Conservation (phyloP, 2,888 invertebrate genomes). For the Hydropsyche betteni region DNA sequence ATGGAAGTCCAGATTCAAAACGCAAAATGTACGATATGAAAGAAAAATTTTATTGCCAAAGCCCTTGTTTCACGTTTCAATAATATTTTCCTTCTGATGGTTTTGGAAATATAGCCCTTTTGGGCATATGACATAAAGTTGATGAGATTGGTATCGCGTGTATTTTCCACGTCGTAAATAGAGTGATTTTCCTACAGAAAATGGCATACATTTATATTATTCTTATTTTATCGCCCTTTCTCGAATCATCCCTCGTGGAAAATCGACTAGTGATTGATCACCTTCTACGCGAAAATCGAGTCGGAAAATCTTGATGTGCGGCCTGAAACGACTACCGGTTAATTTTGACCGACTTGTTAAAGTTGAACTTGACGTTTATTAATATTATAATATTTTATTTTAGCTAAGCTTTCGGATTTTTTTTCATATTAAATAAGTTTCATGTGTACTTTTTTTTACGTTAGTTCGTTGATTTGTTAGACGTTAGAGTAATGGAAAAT, state of each 20-base stretch:
- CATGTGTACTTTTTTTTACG: too few species aligned
- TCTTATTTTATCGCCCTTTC: not conserved
- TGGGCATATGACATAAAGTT: not conserved
- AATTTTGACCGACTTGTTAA: constrained; percentile 11
- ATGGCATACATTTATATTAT: too few species aligned
- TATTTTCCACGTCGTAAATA: not conserved
- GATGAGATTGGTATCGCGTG: not conserved
- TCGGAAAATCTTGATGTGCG: constrained; percentile 4
- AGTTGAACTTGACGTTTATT: constrained; percentile 16
- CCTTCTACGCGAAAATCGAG: constrained; percentile 10
- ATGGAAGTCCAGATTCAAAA: too few species aligned
- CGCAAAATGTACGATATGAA: too few species aligned
- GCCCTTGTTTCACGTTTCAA: too few species aligned
- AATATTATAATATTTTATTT: not conserved
- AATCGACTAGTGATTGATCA: constrained; percentile 15
- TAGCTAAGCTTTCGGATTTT: too few species aligned
- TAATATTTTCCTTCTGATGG: too few species aligned
- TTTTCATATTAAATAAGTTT: too few species aligned
- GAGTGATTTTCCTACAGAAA: not conserved
- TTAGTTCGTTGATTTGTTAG: too few species aligned
- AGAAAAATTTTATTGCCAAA: too few species aligned
- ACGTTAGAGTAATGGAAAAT: too few species aligned
- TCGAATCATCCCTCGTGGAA: not conserved
- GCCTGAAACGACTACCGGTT: not conserved
- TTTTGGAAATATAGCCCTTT: too few species aligned